These are phyloP conservation scores for Hemicordylus capensis DNA, from an alignment of 2,113 vertebrate genomes.

Conservation along the genomic window DNA sequence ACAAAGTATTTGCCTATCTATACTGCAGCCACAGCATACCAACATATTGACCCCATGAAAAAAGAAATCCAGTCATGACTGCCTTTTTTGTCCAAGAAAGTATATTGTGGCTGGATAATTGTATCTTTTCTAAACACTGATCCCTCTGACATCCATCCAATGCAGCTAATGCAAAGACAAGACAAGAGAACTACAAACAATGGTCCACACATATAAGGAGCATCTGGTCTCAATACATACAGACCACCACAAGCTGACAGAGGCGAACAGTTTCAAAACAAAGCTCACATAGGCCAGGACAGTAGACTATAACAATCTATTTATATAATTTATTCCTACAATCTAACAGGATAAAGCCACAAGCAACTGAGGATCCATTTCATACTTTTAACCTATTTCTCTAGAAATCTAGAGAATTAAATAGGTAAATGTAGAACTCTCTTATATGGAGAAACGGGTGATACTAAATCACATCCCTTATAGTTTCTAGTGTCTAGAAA, in stretches of 20 bases:
- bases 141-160: not conserved
- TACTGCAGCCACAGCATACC: not conserved
- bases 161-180: not conserved
- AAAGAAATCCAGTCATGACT: not conserved
- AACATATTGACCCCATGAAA: not conserved
- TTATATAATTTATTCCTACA: not conserved
- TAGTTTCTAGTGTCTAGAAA: slow-evolving; percentile 45
- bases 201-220: not conserved
- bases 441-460: not conserved
- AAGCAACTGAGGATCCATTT: not conserved
- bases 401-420: slow-evolving; percentile 19
- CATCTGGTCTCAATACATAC: not conserved
- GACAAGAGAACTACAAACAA: not conserved
- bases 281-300: not conserved
- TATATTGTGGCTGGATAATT: not conserved
- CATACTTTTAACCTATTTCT: not conserved
- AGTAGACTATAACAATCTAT: not conserved
- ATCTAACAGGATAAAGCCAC: not conserved
- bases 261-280: not conserved
- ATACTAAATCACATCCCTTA: slow-evolving; percentile 28
- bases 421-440: slow-evolving; percentile 36
- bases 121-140: not conserved
- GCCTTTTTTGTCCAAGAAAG: not conserved
- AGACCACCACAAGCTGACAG: not conserved
- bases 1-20: no score